These are phyloP conservation scores for Liasis olivaceus DNA, from an alignment of 2,797 vertebrate genomes.

Conservation along the genomic window DNA sequence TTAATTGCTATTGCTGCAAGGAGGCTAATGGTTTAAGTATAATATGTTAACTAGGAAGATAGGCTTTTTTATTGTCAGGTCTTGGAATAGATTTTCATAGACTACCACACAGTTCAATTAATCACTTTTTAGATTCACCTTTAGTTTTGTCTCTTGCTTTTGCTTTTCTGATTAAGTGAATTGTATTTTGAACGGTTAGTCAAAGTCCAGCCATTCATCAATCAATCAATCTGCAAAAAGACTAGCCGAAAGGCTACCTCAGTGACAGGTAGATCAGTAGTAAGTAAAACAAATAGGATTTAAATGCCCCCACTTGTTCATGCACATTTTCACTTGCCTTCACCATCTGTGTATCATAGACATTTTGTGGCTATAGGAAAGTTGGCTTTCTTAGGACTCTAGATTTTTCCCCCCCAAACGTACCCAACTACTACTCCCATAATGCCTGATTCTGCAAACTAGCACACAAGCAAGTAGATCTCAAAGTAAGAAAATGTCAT, in stretches of 20 bases:
- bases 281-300: background rate
- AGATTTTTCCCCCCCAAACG: background rate
- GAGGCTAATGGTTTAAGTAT: background rate
- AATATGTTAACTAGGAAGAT: background rate
- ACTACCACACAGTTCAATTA: background rate
- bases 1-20: background rate
- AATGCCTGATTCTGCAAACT: background rate
- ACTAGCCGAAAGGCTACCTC: background rate
- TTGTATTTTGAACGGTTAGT: background rate
- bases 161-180: background rate
- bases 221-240: background rate
- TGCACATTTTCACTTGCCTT: background rate
- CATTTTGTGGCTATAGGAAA: background rate
- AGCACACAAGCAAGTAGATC: background rate
- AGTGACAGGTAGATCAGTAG: background rate
- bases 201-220: background rate
- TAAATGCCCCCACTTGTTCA: background rate
- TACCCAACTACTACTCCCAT: fast-evolving
- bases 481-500: background rate
- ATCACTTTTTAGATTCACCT: background rate
- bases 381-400: background rate
- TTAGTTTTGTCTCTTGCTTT: background rate
- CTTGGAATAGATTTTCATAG: background rate
- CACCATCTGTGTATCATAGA: background rate
- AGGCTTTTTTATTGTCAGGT: background rate